These are phyloP conservation scores for honey bee (Apis mellifera) DNA, from an alignment of 1,140 invertebrate species.

Conservation along the genomic window DNA sequence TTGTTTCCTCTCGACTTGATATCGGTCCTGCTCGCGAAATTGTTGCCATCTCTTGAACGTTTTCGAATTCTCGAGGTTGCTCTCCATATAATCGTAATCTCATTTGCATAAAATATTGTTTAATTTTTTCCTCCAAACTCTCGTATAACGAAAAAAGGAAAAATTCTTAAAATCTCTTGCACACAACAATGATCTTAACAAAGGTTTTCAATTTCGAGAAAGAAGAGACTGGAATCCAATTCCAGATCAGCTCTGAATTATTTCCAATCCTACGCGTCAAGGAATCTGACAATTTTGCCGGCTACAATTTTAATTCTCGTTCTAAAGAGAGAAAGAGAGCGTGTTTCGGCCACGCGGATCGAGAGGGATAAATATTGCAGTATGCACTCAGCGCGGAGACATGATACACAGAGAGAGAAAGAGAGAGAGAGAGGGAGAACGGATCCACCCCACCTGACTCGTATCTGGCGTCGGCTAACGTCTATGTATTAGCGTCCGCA, in stretches of 20 bases:
- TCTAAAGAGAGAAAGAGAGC: slow-evolving; percentile 13
- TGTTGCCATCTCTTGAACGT: no score
- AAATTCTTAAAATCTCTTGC: no score
- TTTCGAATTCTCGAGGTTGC: no score
- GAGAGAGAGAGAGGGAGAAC: no score
- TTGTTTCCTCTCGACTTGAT: slow-evolving; percentile 7
- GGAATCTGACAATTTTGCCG: slow-evolving; percentile 47
- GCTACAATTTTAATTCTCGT: slow-evolving; percentile 24
- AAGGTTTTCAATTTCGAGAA: no score
- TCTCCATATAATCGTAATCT: no score
- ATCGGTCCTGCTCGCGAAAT: background rate
- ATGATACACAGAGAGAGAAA: slow-evolving; percentile 62
- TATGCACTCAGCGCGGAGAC: slow-evolving; percentile 77
- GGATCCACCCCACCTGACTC: slow-evolving; percentile 9
- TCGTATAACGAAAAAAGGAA: no score
- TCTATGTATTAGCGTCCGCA: slow-evolving; percentile 77
- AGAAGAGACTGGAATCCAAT: background rate
- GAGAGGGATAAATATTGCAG: slow-evolving; percentile 77
- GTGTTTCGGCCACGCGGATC: slow-evolving; percentile 43
- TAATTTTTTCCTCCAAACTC: no score
- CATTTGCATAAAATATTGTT: no score
- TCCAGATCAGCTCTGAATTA: slow-evolving; percentile 24
- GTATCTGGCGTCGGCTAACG: slow-evolving; percentile 58
- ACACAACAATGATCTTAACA: no score
- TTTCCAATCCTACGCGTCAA: slow-evolving; percentile 21